phyloP scores from a whole-genome alignment of 2,888 invertebrate genomes.

The Teleogryllus oceanicus region DNA sequence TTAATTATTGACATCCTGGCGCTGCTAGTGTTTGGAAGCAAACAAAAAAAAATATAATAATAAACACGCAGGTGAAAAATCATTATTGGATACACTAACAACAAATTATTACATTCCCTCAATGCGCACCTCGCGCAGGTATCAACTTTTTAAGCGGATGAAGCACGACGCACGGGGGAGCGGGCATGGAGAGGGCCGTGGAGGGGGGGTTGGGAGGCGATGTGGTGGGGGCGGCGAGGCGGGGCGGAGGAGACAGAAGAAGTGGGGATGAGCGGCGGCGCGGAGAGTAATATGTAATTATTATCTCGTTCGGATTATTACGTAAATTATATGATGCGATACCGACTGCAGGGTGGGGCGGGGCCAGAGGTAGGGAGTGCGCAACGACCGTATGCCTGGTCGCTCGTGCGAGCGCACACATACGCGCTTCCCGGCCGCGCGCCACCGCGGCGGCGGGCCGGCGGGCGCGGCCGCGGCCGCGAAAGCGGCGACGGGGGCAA shows the following conservation, averaged over 20 bases:
- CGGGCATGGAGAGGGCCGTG: not conserved
- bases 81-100: not conserved
- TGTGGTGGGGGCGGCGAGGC: not conserved
- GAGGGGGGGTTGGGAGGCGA: not conserved
- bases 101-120: constrained; percentile 11
- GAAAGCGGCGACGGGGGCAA: not conserved
- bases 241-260: not conserved
- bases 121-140: not conserved
- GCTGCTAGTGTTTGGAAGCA: not conserved
- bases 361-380: too few species aligned
- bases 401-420: not conserved
- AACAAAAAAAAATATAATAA: not conserved
- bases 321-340: constrained; percentile 18
- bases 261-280: not conserved
- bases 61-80: constrained; percentile 5
- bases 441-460: not conserved
- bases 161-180: not conserved
- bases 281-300: constrained; percentile 18
- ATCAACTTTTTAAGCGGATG: constrained; percentile 11
- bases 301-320: constrained; percentile 18
- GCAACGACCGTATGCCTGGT: not conserved
- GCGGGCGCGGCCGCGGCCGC: not conserved
- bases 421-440: not conserved
- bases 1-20: too few species aligned
- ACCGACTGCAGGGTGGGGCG: not conserved